A percentile compares a stretch with the other conserved stretches of the same genome.
These are phyloP conservation scores for Scortum barcoo DNA, from an alignment of 2,113 vertebrate genomes.

Conservation along the genomic window DNA sequence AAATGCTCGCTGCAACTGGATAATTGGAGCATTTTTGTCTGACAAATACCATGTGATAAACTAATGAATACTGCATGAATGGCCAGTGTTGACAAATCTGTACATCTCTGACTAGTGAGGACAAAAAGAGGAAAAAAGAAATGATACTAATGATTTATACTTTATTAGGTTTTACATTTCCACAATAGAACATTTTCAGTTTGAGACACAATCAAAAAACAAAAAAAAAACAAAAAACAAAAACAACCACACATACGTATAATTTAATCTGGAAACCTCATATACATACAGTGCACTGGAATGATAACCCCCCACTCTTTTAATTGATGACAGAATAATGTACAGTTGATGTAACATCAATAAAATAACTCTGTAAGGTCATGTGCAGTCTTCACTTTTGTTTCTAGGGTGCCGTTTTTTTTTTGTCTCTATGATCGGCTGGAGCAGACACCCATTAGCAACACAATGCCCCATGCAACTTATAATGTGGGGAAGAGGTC, in stretches of 20 bases:
- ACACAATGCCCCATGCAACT: constrained; percentile 60
- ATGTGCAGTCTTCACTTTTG: constrained; percentile 13
- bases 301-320: constrained; percentile 50
- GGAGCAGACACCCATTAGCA: constrained; percentile 63
- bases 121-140: background rate
- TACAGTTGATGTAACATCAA: constrained; percentile 55
- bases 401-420: constrained; percentile 45
- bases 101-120: background rate
- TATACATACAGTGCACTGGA: constrained; percentile 74
- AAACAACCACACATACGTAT: constrained; percentile 65
- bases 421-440: constrained; percentile 51
- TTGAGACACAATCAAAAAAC: constrained; percentile 61
- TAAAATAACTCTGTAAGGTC: constrained; percentile 64
- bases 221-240: constrained; percentile 35
- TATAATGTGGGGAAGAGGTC: constrained; percentile 27
- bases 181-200: constrained; percentile 72
- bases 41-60: constrained; percentile 82
- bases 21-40: constrained; percentile 71
- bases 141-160: constrained; percentile 53
- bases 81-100: constrained; percentile 21
- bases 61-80: constrained; percentile 73
- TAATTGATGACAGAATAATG: constrained; percentile 32
- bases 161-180: constrained; percentile 72
- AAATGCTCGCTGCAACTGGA: constrained; percentile 44
- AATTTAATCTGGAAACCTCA: constrained; percentile 76